Conservation (phyloP, 2,113 vertebrate genomes). For the Pao palembangensis region DNA sequence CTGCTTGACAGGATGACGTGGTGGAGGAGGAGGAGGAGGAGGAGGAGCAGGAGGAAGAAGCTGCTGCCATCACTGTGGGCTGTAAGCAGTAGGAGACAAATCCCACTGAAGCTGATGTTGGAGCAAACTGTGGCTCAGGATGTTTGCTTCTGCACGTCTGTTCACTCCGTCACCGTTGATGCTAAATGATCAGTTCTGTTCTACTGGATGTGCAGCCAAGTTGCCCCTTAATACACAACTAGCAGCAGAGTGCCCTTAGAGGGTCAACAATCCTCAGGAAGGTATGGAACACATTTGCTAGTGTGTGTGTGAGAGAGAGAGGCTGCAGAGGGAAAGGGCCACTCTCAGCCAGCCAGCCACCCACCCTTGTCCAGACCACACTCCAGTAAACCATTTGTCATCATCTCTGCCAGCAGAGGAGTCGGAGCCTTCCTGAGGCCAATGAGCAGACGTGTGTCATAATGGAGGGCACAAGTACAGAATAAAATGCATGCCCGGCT, state of each 20-base stretch:
- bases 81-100: conserved; percentile 46
- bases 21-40: conserved; percentile 39
- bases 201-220: no score
- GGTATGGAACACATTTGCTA: no score
- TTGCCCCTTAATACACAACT: no score
- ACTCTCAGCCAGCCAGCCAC: conserved; percentile 23
- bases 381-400: conserved; percentile 63
- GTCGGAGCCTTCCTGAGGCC: conserved; percentile 60
- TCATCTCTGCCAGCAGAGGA: conserved; percentile 59
- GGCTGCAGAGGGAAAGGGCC: no score
- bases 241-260: no score
- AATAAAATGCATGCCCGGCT: no score
- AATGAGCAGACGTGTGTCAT: conserved; percentile 65
- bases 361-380: conserved; percentile 48
- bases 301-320: no score
- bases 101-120: conserved; percentile 29
- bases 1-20: conserved; percentile 43
- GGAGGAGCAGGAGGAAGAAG: conserved; percentile 33
- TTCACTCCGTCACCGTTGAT: no score
- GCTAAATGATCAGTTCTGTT: no score
- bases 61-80: conserved; percentile 57
- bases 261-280: no score
- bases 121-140: conserved; percentile 22
- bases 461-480: conserved; percentile 26
- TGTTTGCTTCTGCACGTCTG: no score